These are phyloP conservation scores for Andricus grossulariae DNA, from an alignment of 1,140 invertebrate genomes.

Conservation along the genomic window DNA sequence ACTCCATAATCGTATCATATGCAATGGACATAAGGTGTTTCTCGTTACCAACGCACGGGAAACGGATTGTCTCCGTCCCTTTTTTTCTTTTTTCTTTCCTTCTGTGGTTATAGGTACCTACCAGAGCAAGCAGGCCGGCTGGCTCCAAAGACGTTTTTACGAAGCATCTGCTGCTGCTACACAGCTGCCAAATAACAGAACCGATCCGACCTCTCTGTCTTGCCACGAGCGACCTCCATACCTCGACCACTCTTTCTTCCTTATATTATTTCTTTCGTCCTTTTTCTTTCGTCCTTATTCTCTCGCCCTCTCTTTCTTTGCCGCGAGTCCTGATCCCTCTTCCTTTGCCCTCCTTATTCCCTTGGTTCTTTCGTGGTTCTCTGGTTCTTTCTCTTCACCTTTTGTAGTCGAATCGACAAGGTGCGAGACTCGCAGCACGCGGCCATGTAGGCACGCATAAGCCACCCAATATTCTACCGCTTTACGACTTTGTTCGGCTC, in stretches of 20 bases:
- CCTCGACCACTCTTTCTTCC: slow-evolving; percentile 11
- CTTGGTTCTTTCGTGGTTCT: background rate
- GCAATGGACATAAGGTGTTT: slow-evolving; percentile 41
- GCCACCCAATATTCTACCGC: slow-evolving; percentile 40
- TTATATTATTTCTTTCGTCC: slow-evolving; percentile 11
- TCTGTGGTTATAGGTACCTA: slow-evolving; percentile 40
- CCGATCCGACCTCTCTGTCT: slow-evolving; percentile 56
- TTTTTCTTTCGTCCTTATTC: slow-evolving; percentile 29
- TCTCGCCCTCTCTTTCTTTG: background rate
- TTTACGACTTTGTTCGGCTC: slow-evolving; percentile 46
- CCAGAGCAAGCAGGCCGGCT: slow-evolving; percentile 59
- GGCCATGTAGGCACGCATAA: slow-evolving; percentile 32
- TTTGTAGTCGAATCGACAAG: slow-evolving; percentile 62
- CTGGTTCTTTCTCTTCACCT: slow-evolving; percentile 30
- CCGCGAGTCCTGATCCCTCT: slow-evolving; percentile 19
- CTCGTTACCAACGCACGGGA: slow-evolving; percentile 34
- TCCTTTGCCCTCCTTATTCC: slow-evolving; percentile 2
- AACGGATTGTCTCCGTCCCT: slow-evolving; percentile 41
- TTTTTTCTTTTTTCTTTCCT: slow-evolving; percentile 24
- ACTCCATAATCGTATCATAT: slow-evolving; percentile 26
- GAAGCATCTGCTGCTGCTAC: slow-evolving; percentile 69
- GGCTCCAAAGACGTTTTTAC: slow-evolving; percentile 66
- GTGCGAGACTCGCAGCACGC: slow-evolving; percentile 51
- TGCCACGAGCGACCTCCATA: background rate
- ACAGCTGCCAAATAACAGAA: slow-evolving; percentile 74